phyloP scores from a whole-genome alignment of 2,888 invertebrate genomes.

The Caenorhabditis sulstoni region DNA sequence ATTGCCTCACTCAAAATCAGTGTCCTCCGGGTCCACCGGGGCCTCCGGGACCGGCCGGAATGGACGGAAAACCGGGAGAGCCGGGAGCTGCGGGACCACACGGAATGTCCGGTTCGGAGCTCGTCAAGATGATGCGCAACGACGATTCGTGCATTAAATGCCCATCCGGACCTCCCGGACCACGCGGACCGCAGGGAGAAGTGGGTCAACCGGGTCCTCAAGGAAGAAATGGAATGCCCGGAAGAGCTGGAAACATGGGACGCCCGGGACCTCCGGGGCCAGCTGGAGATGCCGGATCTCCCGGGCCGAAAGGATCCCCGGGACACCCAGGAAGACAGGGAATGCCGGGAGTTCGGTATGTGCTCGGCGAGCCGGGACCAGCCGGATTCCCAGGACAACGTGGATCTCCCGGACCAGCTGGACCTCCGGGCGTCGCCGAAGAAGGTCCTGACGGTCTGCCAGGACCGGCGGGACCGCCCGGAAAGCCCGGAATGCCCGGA shows the following conservation, averaged over 20 bases:
- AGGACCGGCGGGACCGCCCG: constrained; percentile 67
- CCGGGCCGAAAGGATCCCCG: constrained; percentile 50
- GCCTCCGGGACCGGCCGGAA: constrained; percentile 65
- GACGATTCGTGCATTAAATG: constrained; percentile 66
- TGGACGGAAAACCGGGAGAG: constrained; percentile 62
- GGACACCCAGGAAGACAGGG: constrained; percentile 58
- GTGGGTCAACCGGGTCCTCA: constrained; percentile 64
- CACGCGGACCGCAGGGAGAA: constrained; percentile 51
- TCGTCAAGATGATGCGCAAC: constrained; percentile 46
- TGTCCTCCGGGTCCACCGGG: constrained; percentile 71
- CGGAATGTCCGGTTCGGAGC: constrained; percentile 58
- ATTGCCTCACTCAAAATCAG: constrained; percentile 52
- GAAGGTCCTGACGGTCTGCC: constrained; percentile 72
- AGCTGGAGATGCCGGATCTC: constrained; percentile 57
- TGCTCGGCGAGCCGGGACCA: constrained; percentile 60
- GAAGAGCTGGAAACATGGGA: constrained; percentile 56
- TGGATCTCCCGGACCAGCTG: constrained; percentile 59
- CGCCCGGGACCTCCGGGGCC: constrained; percentile 61
- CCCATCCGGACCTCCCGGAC: constrained; percentile 65
- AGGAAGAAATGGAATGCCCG: constrained; percentile 63
- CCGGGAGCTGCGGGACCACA: constrained; percentile 58
- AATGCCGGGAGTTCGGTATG: constrained; percentile 57
- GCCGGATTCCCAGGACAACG: constrained; percentile 63
- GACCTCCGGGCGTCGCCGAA: constrained; percentile 68
- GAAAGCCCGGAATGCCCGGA: constrained; percentile 69